Base-by-base conservation (phyloP, 2,113 vertebrate genomes). In the Ochotona curzoniae region DNA sequence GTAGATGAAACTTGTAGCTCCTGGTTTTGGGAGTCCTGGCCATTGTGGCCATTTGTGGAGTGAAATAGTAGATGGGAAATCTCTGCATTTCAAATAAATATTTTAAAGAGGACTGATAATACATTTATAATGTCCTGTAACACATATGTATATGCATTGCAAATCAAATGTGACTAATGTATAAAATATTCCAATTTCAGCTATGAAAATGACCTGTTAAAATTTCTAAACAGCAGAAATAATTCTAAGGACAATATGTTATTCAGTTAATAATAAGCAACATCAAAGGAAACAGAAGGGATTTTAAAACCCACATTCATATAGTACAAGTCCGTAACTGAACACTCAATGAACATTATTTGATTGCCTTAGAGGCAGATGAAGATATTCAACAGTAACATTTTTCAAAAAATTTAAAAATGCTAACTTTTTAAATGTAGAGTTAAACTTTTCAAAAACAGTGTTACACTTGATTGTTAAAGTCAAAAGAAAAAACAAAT, bases 391-490 rank as follows among this genome's bases (percentile, higher is more conserved):
- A 47, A 84, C 78, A 32, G 71, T 69, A 76, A 8, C 21, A 75
- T 74, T 69, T 92, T 94, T 70, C 86, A 64, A 70, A 49, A 23
- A 82, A 54, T 89, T 94, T 92, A 3, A 91, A 82, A 8, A 82
- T 81, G 64, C 2, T 74, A 73, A 87, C 14, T 87, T 93, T 92
- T 84, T 47, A 94, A 81, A 87, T 67, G 54, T 32, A 75, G 44
- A 67, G 23, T 61, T 85, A 90, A 87, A n/a, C 76, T 95, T 96
- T 54, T 81, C n/a, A 73, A 25, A 76, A 66, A 79, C 89, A 81
- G 75, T 78, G 8, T 83, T 83, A 71, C 13, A 35, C 21, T 79
- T 17, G 49, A 44, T 87, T 64, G 66, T 73, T 75, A 76, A 75
- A 78, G 76, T 78, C 49, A 83, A 90, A 87, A 91, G 73, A 93